Evolutionary conservation across 2,888 invertebrate species (phyloP).

Genomic region (Urechis unicinctus): DNA sequence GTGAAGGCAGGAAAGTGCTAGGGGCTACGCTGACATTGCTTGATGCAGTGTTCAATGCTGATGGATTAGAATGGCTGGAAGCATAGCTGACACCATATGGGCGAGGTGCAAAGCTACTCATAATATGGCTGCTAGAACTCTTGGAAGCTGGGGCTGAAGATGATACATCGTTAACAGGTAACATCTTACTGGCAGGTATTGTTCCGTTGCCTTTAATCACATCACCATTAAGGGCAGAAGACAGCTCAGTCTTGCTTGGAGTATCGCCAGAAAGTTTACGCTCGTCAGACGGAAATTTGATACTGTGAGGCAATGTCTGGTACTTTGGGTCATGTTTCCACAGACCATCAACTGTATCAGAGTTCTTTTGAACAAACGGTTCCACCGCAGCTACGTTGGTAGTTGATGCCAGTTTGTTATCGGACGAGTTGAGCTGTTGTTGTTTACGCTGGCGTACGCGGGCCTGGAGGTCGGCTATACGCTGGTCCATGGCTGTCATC

Average conservation of each 20-base stretch:
- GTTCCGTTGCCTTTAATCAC: not conserved
- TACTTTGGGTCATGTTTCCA: conserved; percentile 85
- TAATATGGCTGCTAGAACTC: not conserved
- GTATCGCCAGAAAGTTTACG: not conserved
- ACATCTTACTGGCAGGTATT: not conserved
- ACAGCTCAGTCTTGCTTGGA: not conserved
- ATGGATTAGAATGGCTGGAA: too few species aligned
- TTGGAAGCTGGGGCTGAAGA: not conserved
- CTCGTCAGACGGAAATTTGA: conserved; percentile 59
- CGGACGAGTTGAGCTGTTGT: conserved; percentile 64
- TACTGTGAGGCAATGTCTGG: conserved; percentile 84
- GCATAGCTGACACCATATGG: conserved; percentile 39
- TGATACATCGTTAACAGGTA: too few species aligned
- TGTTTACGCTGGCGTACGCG: conserved; percentile 76
- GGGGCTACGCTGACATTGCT: too few species aligned
- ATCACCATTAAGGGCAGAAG: not conserved
- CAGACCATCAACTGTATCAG: not conserved
- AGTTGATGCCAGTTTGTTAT: not conserved
- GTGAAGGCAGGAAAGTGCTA: too few species aligned
- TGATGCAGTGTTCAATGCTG: too few species aligned
- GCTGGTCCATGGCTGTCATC: conserved; percentile 82
- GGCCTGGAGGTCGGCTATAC: conserved; percentile 89
- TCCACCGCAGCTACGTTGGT: conserved; percentile 50
- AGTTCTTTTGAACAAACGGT: conserved; percentile 24
- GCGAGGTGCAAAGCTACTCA: conserved; percentile 32